A percentile compares a stretch with the other conserved stretches of the same genome.
Conservation (phyloP, 64 coral and sea anemone genomes). For the Montipora capricornis region DNA sequence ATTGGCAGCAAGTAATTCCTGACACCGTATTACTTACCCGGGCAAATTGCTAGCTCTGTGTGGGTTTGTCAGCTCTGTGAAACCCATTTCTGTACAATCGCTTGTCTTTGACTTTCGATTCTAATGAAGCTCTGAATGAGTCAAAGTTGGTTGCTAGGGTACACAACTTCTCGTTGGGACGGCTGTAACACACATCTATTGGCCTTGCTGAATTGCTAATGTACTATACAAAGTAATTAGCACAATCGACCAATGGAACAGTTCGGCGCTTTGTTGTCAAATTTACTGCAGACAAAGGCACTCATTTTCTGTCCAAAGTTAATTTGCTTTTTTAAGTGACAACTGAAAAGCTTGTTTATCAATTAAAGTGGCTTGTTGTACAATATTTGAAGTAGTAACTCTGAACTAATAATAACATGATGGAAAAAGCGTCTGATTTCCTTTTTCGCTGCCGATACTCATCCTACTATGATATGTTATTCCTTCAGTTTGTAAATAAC, state of each 20-base stretch:
- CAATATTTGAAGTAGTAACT: not conserved
- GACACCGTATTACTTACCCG: slow-evolving; percentile 31
- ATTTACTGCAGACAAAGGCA: slow-evolving; percentile 50
- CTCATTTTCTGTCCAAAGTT: slow-evolving; percentile 40
- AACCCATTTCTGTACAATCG: slow-evolving; percentile 72
- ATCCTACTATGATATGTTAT: too few relatives aligned
- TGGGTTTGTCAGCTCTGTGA: slow-evolving; percentile 84
- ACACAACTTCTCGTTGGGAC: slow-evolving; percentile 81
- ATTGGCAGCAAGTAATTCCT: not conserved
- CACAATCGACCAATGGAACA: slow-evolving; percentile 12
- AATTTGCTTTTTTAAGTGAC: not conserved
- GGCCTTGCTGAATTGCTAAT: slow-evolving; percentile 29
- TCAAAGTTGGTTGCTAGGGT: slow-evolving; percentile 78
- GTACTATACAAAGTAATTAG: slow-evolving; percentile 33
- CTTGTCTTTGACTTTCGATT: not conserved
- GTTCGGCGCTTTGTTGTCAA: not conserved
- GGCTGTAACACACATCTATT: slow-evolving; percentile 24
- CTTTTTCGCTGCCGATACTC: too few relatives aligned
- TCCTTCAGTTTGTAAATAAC: too few relatives aligned
- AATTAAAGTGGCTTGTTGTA: not conserved
- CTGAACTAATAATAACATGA: not conserved
- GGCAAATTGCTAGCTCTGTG: slow-evolving; percentile 89
- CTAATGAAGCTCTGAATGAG: not conserved
- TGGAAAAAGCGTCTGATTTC: not conserved
- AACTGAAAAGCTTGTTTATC: slow-evolving; percentile 7